phyloP scores from a whole-genome alignment of 1,140 invertebrate genomes.

The Antheraea mylitta region DNA sequence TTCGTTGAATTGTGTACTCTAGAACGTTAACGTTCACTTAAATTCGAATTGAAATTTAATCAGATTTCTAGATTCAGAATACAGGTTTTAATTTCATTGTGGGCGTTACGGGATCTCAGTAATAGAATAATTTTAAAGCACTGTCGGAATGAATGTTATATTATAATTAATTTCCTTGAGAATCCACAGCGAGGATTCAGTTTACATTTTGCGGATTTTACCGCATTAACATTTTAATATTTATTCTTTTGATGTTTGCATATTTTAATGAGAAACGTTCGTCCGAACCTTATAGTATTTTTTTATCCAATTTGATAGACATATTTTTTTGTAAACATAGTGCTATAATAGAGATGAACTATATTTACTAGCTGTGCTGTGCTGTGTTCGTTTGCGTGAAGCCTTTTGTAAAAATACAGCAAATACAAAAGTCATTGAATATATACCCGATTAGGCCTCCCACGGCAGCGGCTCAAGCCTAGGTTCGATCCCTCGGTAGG shows the following conservation, averaged over 20 bases:
- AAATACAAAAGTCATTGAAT: no score
- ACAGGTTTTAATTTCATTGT: not conserved
- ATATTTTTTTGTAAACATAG: no score
- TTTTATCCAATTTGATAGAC: not conserved
- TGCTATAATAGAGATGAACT: no score
- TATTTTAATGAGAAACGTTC: conserved; percentile 12
- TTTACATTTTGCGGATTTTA: not conserved
- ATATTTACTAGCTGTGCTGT: no score
- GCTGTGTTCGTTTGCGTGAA: no score
- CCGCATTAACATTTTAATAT: not conserved
- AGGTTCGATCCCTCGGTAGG: no score
- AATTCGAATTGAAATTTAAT: conserved; percentile 16
- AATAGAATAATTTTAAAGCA: not conserved
- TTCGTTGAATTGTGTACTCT: conserved; percentile 11
- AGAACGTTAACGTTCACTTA: not conserved
- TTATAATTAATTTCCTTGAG: not conserved
- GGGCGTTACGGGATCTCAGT: not conserved
- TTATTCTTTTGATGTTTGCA: not conserved
- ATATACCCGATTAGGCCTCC: no score
- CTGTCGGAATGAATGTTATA: not conserved
- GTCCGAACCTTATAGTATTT: conserved; percentile 16
- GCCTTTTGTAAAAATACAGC: no score
- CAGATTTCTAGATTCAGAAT: not conserved
- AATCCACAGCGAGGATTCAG: not conserved
- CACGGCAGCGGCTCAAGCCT: no score